A percentile compares a stretch with the other conserved stretches of the same genome.
Evolutionary conservation across 1,140 invertebrate genomes (phyloP).

Genomic region (Carposina sasakii): DNA sequence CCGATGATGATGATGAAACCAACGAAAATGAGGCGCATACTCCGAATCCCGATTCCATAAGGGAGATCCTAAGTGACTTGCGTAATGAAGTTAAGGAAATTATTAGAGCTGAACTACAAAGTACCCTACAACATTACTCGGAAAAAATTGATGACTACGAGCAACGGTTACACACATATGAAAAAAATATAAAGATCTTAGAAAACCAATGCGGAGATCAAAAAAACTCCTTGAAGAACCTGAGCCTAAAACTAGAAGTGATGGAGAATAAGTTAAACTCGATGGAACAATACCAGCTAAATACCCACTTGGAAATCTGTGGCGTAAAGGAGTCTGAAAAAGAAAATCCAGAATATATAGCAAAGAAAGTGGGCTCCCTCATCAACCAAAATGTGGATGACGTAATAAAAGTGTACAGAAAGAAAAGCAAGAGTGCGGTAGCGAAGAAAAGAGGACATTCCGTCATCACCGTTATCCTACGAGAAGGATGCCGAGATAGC

Average conservation of each 20-base stretch:
- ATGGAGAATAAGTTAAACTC: background rate
- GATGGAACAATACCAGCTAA: background rate
- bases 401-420: background rate
- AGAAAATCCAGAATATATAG: background rate
- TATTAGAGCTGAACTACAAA: background rate
- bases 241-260: background rate
- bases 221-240: background rate
- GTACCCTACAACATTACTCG: slow-evolving; percentile 6
- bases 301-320: background rate
- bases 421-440: no score
- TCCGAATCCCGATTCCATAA: no score
- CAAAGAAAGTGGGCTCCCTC: background rate
- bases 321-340: background rate
- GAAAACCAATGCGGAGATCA: background rate
- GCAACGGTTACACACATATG: background rate
- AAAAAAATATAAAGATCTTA: background rate
- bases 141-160: slow-evolving; percentile 9
- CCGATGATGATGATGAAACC: no score
- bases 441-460: no score
- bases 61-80: background rate
- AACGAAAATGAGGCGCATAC: no score
- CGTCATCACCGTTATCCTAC: no score
- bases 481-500: no score
- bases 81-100: background rate
- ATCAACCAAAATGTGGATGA: background rate